phyloP scores from a whole-genome alignment of 2,888 invertebrate genomes.

The Heliconius sara region DNA sequence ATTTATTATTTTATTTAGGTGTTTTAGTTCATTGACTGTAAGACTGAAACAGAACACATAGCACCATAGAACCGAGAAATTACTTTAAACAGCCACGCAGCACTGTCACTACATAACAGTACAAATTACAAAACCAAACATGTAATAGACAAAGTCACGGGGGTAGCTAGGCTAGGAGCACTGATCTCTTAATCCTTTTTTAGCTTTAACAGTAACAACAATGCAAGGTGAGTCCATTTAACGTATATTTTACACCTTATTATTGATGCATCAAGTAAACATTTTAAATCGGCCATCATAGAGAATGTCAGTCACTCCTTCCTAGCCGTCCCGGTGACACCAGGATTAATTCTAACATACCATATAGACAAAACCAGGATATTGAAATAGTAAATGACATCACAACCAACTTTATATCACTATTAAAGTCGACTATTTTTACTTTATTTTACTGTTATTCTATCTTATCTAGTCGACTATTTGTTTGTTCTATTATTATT shows the following conservation, averaged over 20 bases:
- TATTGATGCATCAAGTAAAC: neutral
- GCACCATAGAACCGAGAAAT: slow-evolving; percentile 68
- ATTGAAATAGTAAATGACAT: slow-evolving; percentile 49
- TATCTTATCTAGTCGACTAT: slow-evolving; percentile 55
- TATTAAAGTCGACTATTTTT: slow-evolving; percentile 51
- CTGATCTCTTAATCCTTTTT: neutral
- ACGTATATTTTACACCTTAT: neutral
- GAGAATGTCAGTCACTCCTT: neutral
- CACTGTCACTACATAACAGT: slow-evolving; percentile 58
- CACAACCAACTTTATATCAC: slow-evolving; percentile 48
- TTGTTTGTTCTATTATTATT: slow-evolving; percentile 47
- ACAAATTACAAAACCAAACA: slow-evolving; percentile 30
- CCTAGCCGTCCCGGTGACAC: slow-evolving; percentile 11
- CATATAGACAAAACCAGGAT: slow-evolving; percentile 50
- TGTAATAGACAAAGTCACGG: slow-evolving; percentile 13
- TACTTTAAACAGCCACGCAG: slow-evolving; percentile 59
- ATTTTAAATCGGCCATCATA: neutral
- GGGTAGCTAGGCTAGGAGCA: slow-evolving; percentile 1
- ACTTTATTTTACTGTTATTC: slow-evolving; percentile 52
- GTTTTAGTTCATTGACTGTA: slow-evolving; percentile 72
- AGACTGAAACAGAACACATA: slow-evolving; percentile 75
- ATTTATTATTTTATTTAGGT: slow-evolving; percentile 73
- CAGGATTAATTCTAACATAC: slow-evolving; percentile 24
- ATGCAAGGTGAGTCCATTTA: slow-evolving; percentile 8
- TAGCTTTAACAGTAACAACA: slow-evolving; percentile 4